These are phyloP conservation scores for Ornithoptera priamus DNA, from an alignment of 2,888 invertebrate species.

Conservation along the genomic window DNA sequence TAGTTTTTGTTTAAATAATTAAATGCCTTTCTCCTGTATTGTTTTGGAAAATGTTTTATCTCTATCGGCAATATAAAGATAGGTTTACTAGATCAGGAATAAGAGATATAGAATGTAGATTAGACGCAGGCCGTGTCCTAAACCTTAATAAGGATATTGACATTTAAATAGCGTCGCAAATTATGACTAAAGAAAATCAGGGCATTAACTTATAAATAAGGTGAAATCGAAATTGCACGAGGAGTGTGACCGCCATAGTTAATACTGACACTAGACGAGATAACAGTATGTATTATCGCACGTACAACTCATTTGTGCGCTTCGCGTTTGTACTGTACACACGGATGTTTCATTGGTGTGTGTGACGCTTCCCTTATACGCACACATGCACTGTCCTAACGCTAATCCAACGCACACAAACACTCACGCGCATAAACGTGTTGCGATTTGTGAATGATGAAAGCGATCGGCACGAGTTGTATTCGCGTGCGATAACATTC, in stretches of 20 bases:
- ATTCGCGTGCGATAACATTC: too few relatives aligned
- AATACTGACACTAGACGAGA: conserved; percentile 1
- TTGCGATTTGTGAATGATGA: neutral
- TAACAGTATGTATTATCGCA: neutral
- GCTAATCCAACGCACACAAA: neutral
- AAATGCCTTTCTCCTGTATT: too few relatives aligned
- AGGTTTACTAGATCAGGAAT: too few relatives aligned
- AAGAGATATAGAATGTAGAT: too few relatives aligned
- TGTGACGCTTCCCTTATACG: neutral
- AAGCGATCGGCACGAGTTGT: neutral
- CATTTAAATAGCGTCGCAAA: neutral
- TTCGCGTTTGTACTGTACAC: neutral
- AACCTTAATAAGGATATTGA: too few relatives aligned
- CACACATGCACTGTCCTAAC: neutral
- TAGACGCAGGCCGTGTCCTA: too few relatives aligned
- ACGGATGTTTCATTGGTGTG: neutral
- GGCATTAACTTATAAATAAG: neutral
- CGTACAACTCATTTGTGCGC: neutral
- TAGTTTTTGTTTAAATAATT: too few relatives aligned
- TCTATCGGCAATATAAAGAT: too few relatives aligned
- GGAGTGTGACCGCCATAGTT: neutral
- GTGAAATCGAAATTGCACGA: neutral
- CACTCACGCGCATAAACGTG: neutral
- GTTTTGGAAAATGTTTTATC: too few relatives aligned
- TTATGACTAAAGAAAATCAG: neutral